phyloP scores from a whole-genome alignment of 2,113 vertebrate genomes.

The Caranx melampygus region DNA sequence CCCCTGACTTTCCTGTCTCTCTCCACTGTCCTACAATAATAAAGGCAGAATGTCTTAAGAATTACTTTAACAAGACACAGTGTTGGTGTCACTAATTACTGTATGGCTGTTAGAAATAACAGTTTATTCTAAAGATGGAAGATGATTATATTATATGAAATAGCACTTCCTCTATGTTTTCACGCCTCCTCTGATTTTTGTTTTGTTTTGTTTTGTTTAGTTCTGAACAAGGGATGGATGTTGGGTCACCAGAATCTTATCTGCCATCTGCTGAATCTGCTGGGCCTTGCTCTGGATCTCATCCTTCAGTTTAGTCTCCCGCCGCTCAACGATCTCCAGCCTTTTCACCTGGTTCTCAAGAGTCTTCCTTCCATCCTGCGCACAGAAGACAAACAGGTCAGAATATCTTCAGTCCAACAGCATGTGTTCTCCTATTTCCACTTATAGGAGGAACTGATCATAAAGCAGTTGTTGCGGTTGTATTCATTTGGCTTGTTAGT shows the following conservation, averaged over 20 bases:
- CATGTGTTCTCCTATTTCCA: not conserved
- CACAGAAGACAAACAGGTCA: not conserved
- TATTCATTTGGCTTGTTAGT: conserved; percentile 42
- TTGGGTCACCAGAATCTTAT: conserved; percentile 95
- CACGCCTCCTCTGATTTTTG: conserved; percentile 56
- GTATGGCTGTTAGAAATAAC: conserved; percentile 2
- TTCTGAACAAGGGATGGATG: conserved; percentile 34
- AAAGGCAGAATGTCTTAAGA: too few species aligned
- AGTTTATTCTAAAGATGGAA: not conserved
- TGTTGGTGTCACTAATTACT: not conserved
- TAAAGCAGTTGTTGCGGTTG: not conserved
- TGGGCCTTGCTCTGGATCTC: conserved; percentile 98
- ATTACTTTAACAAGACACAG: too few species aligned
- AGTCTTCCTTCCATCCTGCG: conserved; percentile 95
- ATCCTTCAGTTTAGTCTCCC: conserved; percentile 97
- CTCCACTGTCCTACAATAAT: too few species aligned
- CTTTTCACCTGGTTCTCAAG: conserved; percentile 98
- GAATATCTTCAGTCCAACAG: not conserved
- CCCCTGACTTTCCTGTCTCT: too few species aligned
- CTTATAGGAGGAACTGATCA: conserved; percentile 8
- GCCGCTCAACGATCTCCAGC: conserved; percentile 95
- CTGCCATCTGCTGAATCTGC: conserved; percentile 99
- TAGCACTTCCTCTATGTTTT: conserved; percentile 54
- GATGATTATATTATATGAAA: conserved; percentile 22
- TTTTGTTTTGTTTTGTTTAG: conserved; percentile 24